These are phyloP conservation scores for Heliconius congener DNA, from an alignment of 1,140 invertebrate species.

Conservation along the genomic window DNA sequence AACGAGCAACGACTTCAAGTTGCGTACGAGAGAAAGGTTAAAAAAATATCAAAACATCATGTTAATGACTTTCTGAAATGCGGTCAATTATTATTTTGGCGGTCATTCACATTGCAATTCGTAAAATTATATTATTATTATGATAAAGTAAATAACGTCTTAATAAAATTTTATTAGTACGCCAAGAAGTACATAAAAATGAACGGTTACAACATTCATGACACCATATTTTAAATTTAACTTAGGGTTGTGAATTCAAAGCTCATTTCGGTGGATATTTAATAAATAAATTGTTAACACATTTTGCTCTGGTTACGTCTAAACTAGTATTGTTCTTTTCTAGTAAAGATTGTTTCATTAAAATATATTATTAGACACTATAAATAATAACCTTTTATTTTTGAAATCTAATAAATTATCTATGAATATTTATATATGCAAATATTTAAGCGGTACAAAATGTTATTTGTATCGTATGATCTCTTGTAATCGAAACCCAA, in stretches of 20 bases:
- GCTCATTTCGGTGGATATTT: too few relatives aligned
- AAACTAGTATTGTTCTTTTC: too few relatives aligned
- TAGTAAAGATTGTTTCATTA: too few relatives aligned
- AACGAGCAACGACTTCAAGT: constrained; percentile 19
- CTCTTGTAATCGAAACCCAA: background rate
- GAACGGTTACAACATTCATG: background rate
- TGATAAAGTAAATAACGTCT: background rate
- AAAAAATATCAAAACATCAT: background rate
- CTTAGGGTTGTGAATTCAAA: too few relatives aligned
- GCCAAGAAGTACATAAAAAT: background rate
- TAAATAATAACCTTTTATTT: too few relatives aligned
- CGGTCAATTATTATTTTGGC: background rate
- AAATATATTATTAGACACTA: too few relatives aligned
- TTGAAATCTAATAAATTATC: too few relatives aligned
- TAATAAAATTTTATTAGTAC: background rate
- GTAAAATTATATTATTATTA: background rate
- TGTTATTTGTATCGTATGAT: too few relatives aligned
- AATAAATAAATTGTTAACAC: too few relatives aligned
- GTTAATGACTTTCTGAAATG: background rate
- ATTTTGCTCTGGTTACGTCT: too few relatives aligned
- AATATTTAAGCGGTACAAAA: too few relatives aligned
- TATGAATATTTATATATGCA: too few relatives aligned
- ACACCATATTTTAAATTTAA: background rate
- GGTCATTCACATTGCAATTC: background rate
- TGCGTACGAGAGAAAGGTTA: background rate